Evolutionary conservation across 2,888 invertebrate genomes (phyloP), one percentile per base, ranked within the genome.

Genomic region (Crossocerus cetratus): DNA sequence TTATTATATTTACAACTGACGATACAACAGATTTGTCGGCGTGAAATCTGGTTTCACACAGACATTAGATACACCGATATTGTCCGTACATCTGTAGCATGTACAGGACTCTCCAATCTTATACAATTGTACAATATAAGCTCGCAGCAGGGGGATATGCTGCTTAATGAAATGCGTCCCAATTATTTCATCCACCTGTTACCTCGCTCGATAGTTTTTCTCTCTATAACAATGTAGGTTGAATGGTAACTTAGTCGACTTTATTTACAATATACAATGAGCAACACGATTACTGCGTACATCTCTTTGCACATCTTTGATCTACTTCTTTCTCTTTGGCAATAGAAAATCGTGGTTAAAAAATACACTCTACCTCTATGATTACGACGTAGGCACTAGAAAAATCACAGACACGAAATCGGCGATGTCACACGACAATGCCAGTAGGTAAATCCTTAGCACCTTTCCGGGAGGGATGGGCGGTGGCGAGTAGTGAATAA

Each of bases 391-490:
- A 88, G 87, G 83, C 87, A 88, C 87, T 87, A 87, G 87, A 83
- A 84, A 80, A 85, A 88, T 88, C 88, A 88, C 88, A 88, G 88
- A 86, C 84, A 86, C 82, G 84, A 86, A 82, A 73, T 67, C 65
- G 78, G 71, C 83, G 78, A 42, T 55, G 71, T 62, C 75, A 55
- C 14, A 49, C 60, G 71, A 32, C 69, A 68, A 64, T 63, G 74
- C 55, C 74, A 59, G 62, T 81, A 82, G 81, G 80, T 81, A 32
- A 32, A 79, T 58, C 69, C 71, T 74, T 32, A 74, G 59, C 78
- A 59, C 65, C 74, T 53, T 68, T 11, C 11, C 11, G 8, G 32
- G 32, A 8, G 32, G 32, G 5, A 11, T 32, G 8, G 32, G 32
- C 4, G 32, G 32, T 32, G 32, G 32, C 32, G 32, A 32, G 32